Conservation (phyloP, 1,140 invertebrate genomes). For the Neotoxoptera formosana region DNA sequence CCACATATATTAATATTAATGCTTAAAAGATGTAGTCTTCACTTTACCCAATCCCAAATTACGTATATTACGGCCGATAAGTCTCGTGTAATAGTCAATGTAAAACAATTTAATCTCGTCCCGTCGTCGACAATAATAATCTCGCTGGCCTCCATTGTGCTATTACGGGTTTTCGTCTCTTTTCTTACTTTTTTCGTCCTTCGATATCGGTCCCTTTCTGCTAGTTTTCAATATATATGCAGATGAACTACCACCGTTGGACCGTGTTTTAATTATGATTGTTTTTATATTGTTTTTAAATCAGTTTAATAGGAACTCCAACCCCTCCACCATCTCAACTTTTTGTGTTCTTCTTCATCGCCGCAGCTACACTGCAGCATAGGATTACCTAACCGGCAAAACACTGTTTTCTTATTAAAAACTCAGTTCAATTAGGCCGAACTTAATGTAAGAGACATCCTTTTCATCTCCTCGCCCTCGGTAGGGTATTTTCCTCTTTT, state of each 20-base stretch:
- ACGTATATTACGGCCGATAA: neutral
- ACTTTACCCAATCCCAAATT: neutral
- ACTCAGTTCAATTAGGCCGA: conserved; percentile 43
- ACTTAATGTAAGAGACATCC: conserved; percentile 42
- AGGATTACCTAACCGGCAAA: neutral
- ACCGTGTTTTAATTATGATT: conserved; percentile 41
- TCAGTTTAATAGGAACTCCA: neutral
- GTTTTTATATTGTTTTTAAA: conserved; percentile 34
- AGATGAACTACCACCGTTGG: conserved; percentile 4
- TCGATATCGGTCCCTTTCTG: neutral
- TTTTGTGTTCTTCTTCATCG: neutral
- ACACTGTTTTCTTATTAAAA: conserved; percentile 48
- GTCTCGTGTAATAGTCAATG: neutral
- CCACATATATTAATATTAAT: neutral
- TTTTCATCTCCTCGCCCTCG: neutral
- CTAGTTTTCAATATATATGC: conserved; percentile 32
- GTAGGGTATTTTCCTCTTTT: neutral
- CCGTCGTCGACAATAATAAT: neutral
- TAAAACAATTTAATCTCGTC: neutral
- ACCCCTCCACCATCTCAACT: neutral
- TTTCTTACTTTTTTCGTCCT: neutral
- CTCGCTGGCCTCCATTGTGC: neutral
- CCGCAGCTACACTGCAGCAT: neutral
- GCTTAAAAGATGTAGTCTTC: neutral
- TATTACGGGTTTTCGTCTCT: neutral